These are phyloP conservation scores for Drosophila nannoptera DNA, from an alignment of 1,140 invertebrate species.

Conservation along the genomic window DNA sequence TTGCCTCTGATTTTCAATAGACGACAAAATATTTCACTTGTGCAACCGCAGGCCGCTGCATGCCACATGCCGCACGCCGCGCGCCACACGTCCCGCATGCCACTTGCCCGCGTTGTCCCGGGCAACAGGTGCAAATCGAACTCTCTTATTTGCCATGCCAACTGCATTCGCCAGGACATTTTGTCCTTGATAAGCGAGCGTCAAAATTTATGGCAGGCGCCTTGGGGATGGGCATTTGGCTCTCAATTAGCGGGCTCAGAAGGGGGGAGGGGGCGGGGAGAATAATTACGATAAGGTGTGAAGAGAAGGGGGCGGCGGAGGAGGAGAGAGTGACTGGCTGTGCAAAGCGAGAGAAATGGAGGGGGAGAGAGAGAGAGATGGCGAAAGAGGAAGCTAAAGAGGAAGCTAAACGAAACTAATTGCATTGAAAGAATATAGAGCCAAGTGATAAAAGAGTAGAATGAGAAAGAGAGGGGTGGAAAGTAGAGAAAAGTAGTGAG, in stretches of 20 bases:
- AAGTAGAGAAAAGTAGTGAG: no score
- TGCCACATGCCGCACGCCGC: not conserved
- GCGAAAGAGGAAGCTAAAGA: no score
- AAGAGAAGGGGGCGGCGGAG: no score
- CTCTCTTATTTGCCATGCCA: not conserved
- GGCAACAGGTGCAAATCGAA: conserved; percentile 51
- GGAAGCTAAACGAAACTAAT: no score
- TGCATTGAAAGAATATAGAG: no score
- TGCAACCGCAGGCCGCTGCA: conserved; percentile 12
- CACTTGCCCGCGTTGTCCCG: conserved; percentile 18
- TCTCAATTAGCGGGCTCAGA: not conserved
- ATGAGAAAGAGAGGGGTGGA: no score
- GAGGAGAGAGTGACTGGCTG: no score
- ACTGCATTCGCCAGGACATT: not conserved
- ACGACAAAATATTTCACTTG: conserved; percentile 16
- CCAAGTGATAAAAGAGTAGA: no score
- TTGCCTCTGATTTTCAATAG: conserved; percentile 17
- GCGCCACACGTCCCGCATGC: not conserved
- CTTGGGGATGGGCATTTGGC: not conserved
- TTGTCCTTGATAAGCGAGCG: not conserved
- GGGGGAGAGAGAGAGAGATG: no score
- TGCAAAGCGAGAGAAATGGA: no score
- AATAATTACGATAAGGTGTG: not conserved
- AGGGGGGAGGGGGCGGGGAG: no score
- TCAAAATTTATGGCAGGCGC: not conserved